phyloP scores from a whole-genome alignment of 2,113 vertebrate species.

The Apteryx owenii region DNA sequence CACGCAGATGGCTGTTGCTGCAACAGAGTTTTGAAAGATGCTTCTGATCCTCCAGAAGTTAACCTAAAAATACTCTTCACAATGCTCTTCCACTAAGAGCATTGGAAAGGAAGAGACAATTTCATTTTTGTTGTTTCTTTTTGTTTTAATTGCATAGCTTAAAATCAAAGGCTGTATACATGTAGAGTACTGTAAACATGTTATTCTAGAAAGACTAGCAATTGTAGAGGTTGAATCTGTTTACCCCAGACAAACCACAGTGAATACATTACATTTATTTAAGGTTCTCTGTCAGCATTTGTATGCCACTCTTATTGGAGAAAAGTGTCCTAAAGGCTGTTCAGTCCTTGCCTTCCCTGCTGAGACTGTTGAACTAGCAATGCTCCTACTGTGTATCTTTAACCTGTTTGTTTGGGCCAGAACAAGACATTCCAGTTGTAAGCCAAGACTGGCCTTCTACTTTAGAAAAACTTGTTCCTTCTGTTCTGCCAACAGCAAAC shows the following conservation, averaged over 20 bases:
- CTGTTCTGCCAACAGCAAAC: background rate
- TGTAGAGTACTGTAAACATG: background rate
- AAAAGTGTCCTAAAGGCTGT: background rate
- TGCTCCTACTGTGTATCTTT: rapidly evolving
- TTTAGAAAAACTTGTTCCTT: background rate
- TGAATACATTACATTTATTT: background rate
- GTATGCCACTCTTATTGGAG: background rate
- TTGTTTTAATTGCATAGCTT: background rate
- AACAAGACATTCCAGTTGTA: background rate
- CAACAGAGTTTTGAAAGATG: background rate
- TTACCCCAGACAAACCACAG: background rate
- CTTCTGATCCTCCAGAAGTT: background rate
- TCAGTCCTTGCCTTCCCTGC: background rate
- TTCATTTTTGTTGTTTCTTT: background rate
- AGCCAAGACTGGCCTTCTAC: background rate
- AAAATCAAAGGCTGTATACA: background rate
- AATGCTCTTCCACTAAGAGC: background rate
- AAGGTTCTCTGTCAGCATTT: background rate
- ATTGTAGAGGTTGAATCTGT: background rate
- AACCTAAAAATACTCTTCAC: background rate
- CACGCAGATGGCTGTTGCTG: background rate
- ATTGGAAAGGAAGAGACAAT: background rate
- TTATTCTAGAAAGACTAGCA: background rate
- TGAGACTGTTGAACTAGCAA: background rate
- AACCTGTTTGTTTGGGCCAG: background rate